Evolutionary conservation across 2,113 vertebrate genomes (phyloP).

Genomic region (Synodontis membranacea): DNA sequence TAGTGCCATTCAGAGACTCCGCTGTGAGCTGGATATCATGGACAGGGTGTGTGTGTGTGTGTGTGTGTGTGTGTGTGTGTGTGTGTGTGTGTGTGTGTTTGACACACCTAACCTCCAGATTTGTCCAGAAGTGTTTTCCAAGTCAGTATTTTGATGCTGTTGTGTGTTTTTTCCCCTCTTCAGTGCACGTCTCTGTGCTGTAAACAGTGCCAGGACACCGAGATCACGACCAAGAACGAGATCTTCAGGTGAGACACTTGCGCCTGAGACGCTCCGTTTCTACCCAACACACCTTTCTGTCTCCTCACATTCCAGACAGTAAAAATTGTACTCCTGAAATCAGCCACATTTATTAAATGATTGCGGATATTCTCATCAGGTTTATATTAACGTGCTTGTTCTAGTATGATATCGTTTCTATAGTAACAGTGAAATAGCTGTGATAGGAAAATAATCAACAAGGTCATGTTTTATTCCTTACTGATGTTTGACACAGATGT

Average conservation of each 20-base stretch:
- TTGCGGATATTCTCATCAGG: too few relatives aligned
- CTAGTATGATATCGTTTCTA: background rate
- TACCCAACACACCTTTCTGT: too few relatives aligned
- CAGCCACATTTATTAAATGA: too few relatives aligned
- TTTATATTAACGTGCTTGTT: too few relatives aligned
- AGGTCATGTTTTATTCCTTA: too few relatives aligned
- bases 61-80: background rate
- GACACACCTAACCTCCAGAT: background rate
- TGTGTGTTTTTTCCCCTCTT: slow-evolving; percentile 25
- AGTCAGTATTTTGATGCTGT: background rate
- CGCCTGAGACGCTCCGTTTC: background rate
- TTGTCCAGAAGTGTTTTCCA: background rate
- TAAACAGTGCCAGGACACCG: slow-evolving; percentile 93
- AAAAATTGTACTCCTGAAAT: too few relatives aligned
- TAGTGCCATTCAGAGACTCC: slow-evolving; percentile 92
- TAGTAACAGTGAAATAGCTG: background rate
- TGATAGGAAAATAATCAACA: too few relatives aligned
- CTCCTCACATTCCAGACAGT: too few relatives aligned
- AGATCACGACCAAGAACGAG: slow-evolving; percentile 98
- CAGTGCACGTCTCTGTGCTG: slow-evolving; percentile 97
- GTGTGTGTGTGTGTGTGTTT: background rate
- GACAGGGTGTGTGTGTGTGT: slow-evolving; percentile 80
- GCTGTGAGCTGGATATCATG: slow-evolving; percentile 97
- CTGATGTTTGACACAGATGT: too few relatives aligned
- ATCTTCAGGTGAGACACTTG: slow-evolving; percentile 89